Evolutionary conservation across 2,113 vertebrate species (phyloP), one percentile per base, ranked within the genome.

Genomic region (Antechinus flavipes): DNA sequence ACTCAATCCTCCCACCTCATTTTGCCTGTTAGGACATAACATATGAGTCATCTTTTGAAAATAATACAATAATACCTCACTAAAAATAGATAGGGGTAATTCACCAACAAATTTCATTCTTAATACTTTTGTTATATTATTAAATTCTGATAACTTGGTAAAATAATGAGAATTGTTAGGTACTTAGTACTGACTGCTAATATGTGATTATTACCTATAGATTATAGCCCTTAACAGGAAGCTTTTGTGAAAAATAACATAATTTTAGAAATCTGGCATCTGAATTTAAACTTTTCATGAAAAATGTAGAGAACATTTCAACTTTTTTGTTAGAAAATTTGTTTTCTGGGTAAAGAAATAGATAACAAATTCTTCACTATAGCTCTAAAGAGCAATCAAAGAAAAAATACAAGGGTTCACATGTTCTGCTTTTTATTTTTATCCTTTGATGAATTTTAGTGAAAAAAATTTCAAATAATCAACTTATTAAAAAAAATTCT

Each of bases 71-170:
- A 97, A 22, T 93, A 90, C 89, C 93, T 55, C 23, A 95, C 96
- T 97, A 97, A 98, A 98, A 98, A 96, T 96, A 97, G 92, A 42
- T 89, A 95, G 84, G 94, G 94, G 91, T 93, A 42, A 96, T 95
- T 96, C 61, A 56, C 95, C 94, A 96, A 96, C 97, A 96, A 95
- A 96, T 97, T 94, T 94, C 93, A 95, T 96, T 96, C 92, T 96
- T 92, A 95, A 95, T 97, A 96, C 42, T 91, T 90, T 94, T 89
- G 42, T 93, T 92, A 93, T 91, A 95, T 95, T 93, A 89, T 94
- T 97, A 97, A 97, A 61, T 56, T 91, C 89, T 53, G 91, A 96
- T 68, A 58, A 50, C 54, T 95, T 42, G 54, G 54, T 94, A 90
- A 94, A 47, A 53, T 93, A 93, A 95, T 24, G 23, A 54, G n/a